phyloP scores from a whole-genome alignment of 2,113 vertebrate genomes.

The Petrocephalus zakoni region DNA sequence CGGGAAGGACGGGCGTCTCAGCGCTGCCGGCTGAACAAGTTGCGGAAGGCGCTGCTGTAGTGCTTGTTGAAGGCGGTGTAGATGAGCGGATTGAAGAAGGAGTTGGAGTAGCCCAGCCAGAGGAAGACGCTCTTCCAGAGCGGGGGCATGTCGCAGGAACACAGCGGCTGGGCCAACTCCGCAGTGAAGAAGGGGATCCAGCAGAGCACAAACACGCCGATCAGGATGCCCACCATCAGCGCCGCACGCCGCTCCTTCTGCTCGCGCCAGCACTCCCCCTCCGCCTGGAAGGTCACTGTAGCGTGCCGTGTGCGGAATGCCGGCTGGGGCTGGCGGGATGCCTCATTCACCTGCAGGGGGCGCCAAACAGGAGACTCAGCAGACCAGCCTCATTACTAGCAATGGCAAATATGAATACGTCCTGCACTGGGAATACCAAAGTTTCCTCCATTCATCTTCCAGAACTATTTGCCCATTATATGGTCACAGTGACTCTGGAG shows the following conservation, averaged over 20 bases:
- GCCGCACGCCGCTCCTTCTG: conserved; percentile 90
- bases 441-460: not conserved
- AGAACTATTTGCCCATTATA: not conserved
- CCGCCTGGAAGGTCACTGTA: conserved; percentile 82
- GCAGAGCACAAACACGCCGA: conserved; percentile 89
- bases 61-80: conserved; percentile 97
- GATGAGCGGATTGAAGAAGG: conserved; percentile 95
- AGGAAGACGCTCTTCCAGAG: conserved; percentile 95
- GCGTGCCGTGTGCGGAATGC: conserved; percentile 76
- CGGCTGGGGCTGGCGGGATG: conserved; percentile 73
- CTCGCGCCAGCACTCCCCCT: conserved; percentile 83
- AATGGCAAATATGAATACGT: not conserved
- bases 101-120: conserved; percentile 97
- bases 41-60: conserved; percentile 91
- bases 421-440: not conserved
- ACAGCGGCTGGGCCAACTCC: conserved; percentile 82
- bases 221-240: conserved; percentile 91
- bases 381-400: not conserved
- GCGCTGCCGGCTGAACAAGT: conserved; percentile 79
- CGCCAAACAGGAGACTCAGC: not conserved
- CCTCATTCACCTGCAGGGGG: conserved; percentile 69
- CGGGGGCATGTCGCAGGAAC: conserved; percentile 79
- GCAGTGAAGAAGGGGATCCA: conserved; percentile 97
- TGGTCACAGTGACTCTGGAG: not conserved
- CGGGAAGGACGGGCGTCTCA: conserved; percentile 41